Percentiles rank a stretch among this genome's conserved stretches.
Conservation (phyloP, 2,797 vertebrate genomes). For the Dermochelys coriacea region DNA sequence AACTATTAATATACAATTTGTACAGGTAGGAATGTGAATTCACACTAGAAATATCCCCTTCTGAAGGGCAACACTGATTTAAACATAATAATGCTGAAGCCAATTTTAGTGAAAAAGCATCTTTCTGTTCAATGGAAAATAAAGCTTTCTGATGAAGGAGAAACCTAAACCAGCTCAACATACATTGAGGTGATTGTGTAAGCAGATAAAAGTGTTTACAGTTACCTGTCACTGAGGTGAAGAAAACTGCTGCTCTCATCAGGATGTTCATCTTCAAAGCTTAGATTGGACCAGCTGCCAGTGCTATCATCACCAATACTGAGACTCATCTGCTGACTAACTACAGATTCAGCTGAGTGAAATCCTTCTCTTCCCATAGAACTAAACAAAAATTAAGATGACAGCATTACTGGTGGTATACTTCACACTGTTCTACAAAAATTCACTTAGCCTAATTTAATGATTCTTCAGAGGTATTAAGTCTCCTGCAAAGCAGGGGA, state of each 20-base stretch:
- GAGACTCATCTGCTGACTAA: slow-evolving; percentile 92
- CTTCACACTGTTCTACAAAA: neutral
- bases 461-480: neutral
- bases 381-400: slow-evolving; percentile 78
- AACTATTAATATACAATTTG: neutral
- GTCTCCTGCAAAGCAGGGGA: rapidly evolving
- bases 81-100: neutral
- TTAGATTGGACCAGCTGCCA: slow-evolving; percentile 98
- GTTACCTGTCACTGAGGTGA: slow-evolving; percentile 97
- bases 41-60: neutral
- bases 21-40: neutral
- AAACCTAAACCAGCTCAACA: neutral
- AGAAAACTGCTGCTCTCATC: slow-evolving; percentile 99
- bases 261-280: slow-evolving; percentile 96
- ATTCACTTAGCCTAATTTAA: slow-evolving; percentile 1
- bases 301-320: slow-evolving; percentile 97
- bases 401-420: slow-evolving; percentile 28
- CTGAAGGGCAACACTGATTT: neutral
- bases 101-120: neutral
- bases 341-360: slow-evolving; percentile 86
- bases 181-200: neutral
- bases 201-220: slow-evolving; percentile 1
- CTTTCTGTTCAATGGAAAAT: neutral
- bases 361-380: slow-evolving; percentile 87
- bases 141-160: neutral